Evolutionary conservation across 2,888 invertebrate genomes (phyloP).

Genomic region (Brachyptera risi): DNA sequence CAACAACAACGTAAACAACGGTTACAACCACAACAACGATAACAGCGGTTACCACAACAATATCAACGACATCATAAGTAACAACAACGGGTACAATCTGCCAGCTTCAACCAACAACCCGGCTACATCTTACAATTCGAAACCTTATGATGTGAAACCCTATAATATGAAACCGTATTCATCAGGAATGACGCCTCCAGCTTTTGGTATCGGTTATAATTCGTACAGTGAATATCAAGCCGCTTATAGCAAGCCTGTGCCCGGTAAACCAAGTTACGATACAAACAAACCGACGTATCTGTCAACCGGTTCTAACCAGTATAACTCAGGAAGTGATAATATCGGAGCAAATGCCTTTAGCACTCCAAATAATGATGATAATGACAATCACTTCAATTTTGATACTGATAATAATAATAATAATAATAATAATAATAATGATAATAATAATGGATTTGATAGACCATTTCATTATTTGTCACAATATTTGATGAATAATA

Average conservation of each 20-base stretch:
- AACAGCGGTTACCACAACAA: background rate
- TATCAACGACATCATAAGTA: background rate
- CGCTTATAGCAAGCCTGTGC: too few relatives aligned
- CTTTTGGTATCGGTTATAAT: too few relatives aligned
- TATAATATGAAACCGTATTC: too few relatives aligned
- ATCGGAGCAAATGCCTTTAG: background rate
- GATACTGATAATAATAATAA: too few relatives aligned
- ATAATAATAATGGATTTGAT: background rate
- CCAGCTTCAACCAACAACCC: too few relatives aligned
- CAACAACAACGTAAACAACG: background rate
- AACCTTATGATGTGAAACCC: too few relatives aligned
- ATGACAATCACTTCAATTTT: too few relatives aligned
- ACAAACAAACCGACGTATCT: background rate
- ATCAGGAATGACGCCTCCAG: too few relatives aligned
- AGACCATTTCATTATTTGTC: conserved; percentile 7
- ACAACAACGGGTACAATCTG: background rate
- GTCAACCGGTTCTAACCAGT: background rate
- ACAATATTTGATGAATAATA: background rate
- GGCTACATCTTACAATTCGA: too few relatives aligned
- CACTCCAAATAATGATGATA: background rate
- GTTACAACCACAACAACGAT: background rate
- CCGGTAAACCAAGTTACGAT: background rate
- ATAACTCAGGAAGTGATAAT: background rate
- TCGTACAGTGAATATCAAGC: too few relatives aligned
- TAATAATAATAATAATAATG: conserved; percentile 1